Base-by-base conservation (phyloP, 2,797 vertebrate species). In the Xiphorhynchus erythropygius region DNA sequence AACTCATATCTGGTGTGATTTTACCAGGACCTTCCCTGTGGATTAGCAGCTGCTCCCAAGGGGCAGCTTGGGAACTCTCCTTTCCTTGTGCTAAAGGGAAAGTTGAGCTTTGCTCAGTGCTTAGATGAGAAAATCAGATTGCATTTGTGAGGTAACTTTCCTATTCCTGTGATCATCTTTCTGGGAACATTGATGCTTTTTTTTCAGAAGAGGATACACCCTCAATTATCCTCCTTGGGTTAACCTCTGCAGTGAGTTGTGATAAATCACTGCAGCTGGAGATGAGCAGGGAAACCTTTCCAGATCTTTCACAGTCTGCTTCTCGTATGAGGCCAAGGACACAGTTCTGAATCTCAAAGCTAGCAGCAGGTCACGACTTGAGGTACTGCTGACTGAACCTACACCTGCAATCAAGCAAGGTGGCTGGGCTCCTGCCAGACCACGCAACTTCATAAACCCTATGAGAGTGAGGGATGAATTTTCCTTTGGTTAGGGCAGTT, bases 71-170 rank as follows among this genome's bases (percentile, higher is more conserved):
- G 33, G 32, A 79, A 16, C 12, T 3, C 37, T 90, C 15, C 47
- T 69, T 79, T 57, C 32, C 49, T 67, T 35, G 30, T 30, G 33
- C 52, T 55, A 49, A 76, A 88, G 47, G 25, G 64, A 44, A 22
- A 44, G 28, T 10, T 62, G 52, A 56, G 41, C 23, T 82, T 47
- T 69, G 18, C 59, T 79, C 23, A 33, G 23, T 11, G 22, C 27
- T 77, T 68, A 64, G 74, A 87, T 89, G 78, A 60, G 56, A 94
- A 96, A 94, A 91, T 62, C 84, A 94, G 78, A 83, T 7, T 53
- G 75, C 46, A 35, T 83, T 84, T 71, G 33, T 80, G 65, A 80
- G 46, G 68, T 80, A 95, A 92, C 52, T 74, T 96, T 92, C 63
- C 71, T 68, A 39, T 68, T 93, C 82, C 67, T 92, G 18, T 11